Evolutionary conservation across 2,888 invertebrate genomes (phyloP), one percentile per base, ranked within the genome.

Genomic region (Spialia ferax): DNA sequence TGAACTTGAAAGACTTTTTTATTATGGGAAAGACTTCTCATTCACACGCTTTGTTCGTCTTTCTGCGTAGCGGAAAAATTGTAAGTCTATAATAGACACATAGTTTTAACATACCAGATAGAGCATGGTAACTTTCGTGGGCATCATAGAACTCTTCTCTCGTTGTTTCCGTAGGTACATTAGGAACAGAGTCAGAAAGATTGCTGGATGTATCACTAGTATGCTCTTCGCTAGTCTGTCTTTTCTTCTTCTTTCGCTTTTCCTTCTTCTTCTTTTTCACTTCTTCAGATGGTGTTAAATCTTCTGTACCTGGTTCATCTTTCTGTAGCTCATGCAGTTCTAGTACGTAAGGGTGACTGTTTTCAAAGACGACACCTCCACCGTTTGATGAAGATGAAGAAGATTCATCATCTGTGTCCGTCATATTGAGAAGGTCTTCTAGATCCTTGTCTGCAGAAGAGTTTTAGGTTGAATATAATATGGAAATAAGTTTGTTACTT

Each of bases 71-170:
- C n/a, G n/a, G n/a, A n/a, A n/a, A n/a, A n/a, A n/a, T n/a, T n/a
- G n/a, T n/a, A n/a, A n/a, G n/a, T n/a, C n/a, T n/a, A n/a, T n/a
- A n/a, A n/a, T n/a, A n/a, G 5, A 1, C 5, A 42, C 35, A 35
- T 35, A 2, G 32, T 35, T 13, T 35, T 42, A 2, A 5, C 13
- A 67, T 69, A 87, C 89, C 85, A 73, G 83, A 64, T 18, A 87
- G 67, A n/a, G 74, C 79, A 65, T 88, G 83, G 63, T 80, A 86
- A 72, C 88, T 90, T 54, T 82, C 89, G 68, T 78, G 83, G 0
- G 91, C 91, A 70, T 91, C 89, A 70, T 83, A 89, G 65, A 87
- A 91, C 68, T 88, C 79, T 63, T 91, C 90, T 50, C 79, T 83
- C 1, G 70, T 69, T 0, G 74, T 65, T 3, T 77, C 73, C 26